phyloP scores from a whole-genome alignment of 2,113 vertebrate genomes.

The Saguinus midas region DNA sequence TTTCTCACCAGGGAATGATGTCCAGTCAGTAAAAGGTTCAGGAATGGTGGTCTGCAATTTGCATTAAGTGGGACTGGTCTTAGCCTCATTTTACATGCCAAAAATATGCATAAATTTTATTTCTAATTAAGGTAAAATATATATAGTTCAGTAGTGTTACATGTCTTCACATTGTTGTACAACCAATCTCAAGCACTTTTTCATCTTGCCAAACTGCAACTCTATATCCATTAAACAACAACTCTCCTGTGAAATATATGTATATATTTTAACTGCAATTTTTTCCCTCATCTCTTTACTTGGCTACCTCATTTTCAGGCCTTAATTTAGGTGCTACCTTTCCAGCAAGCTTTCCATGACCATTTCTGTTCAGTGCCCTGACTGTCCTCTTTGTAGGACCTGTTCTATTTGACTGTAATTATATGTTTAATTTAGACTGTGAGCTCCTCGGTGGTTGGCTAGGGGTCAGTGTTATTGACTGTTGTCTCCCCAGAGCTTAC shows the following conservation, averaged over 20 bases:
- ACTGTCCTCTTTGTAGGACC: not conserved
- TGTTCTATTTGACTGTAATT: not conserved
- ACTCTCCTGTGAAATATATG: not conserved
- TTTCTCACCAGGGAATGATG: not conserved
- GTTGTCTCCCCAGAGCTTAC: not conserved
- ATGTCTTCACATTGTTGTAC: not conserved
- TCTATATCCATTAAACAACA: not conserved
- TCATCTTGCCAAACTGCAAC: not conserved
- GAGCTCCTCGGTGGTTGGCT: not conserved
- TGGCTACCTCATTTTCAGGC: not conserved
- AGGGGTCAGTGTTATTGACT: not conserved
- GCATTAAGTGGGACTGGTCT: not conserved
- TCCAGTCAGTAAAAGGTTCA: not conserved
- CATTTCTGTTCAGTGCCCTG: not conserved
- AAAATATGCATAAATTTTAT: not conserved
- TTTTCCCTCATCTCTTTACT: not conserved
- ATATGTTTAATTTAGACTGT: not conserved
- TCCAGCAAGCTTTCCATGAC: not conserved
- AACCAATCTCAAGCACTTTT: not conserved
- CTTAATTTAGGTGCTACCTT: slow-evolving; percentile 1
- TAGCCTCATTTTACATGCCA: not conserved
- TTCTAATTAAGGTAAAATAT: not conserved
- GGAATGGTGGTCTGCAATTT: not conserved
- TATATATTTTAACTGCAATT: not conserved
- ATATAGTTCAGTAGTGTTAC: not conserved